phyloP scores from a whole-genome alignment of 2,113 vertebrate genomes.

The Kryptolebias marmoratus region DNA sequence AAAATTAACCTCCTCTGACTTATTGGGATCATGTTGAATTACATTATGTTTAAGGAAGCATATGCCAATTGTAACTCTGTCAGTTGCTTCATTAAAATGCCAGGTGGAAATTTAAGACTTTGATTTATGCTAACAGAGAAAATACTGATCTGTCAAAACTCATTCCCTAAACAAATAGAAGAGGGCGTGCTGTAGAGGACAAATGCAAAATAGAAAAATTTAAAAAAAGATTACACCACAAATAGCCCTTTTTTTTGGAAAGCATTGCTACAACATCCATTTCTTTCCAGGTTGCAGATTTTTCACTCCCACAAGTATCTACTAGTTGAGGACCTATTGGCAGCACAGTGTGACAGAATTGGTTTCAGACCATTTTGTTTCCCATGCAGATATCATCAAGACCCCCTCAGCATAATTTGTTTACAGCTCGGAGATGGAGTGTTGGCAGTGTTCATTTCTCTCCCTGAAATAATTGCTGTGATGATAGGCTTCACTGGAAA shows the following conservation, averaged over 20 bases:
- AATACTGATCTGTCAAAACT: slow-evolving; percentile 47
- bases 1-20: slow-evolving; percentile 45
- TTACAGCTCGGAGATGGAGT: slow-evolving; percentile 64
- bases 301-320: slow-evolving; percentile 8
- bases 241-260: slow-evolving; percentile 5
- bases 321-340: slow-evolving; percentile 29
- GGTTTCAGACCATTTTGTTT: slow-evolving; percentile 53
- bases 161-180: slow-evolving; percentile 46
- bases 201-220: slow-evolving; percentile 18
- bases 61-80: slow-evolving; percentile 32
- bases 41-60: slow-evolving; percentile 25
- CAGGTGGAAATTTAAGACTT: slow-evolving; percentile 51
- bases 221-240: not conserved
- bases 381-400: slow-evolving; percentile 52
- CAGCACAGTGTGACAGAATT: slow-evolving; percentile 42
- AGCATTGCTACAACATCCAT: not conserved
- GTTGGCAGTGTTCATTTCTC: slow-evolving; percentile 54
- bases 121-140: slow-evolving; percentile 45
- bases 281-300: slow-evolving; percentile 1
- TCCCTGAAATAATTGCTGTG: slow-evolving; percentile 72
- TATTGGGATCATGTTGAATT: slow-evolving; percentile 24
- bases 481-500: slow-evolving; percentile 67
- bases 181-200: slow-evolving; percentile 8
- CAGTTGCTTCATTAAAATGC: slow-evolving; percentile 37
- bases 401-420: slow-evolving; percentile 68